phyloP scores from a whole-genome alignment of 2,113 vertebrate genomes.

The Catagonus wagneri region DNA sequence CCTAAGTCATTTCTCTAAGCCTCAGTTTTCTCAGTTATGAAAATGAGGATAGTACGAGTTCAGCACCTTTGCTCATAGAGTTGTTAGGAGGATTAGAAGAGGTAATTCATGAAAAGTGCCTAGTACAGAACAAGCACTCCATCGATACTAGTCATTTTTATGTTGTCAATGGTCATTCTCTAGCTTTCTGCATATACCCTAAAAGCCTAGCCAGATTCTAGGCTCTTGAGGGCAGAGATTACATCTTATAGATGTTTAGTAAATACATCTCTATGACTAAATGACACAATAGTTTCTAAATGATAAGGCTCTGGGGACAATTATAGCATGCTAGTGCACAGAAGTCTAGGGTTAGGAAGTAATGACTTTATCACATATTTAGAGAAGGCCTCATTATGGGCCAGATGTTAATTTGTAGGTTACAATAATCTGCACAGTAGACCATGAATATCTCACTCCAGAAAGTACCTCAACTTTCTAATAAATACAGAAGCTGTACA shows the following conservation, averaged over 20 bases:
- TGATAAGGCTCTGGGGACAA: background rate
- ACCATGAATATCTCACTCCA: background rate
- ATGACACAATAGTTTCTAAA: background rate
- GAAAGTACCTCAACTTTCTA: background rate
- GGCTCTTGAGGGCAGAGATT: background rate
- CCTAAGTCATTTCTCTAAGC: background rate
- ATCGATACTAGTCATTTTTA: background rate
- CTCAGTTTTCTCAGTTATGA: conserved; percentile 18
- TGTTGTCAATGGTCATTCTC: background rate
- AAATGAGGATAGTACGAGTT: background rate
- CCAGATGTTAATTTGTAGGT: background rate
- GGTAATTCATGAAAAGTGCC: background rate
- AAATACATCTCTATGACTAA: background rate
- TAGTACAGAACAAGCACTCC: background rate
- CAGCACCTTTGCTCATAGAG: background rate
- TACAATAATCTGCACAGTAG: background rate
- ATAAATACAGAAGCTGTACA: background rate
- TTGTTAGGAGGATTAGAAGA: background rate
- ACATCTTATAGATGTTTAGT: background rate
- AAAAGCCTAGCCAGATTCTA: background rate
- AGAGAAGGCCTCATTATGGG: background rate
- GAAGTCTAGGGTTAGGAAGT: background rate
- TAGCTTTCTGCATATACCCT: background rate
- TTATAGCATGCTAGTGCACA: background rate
- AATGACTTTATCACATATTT: background rate